Percentiles rank a stretch among this genome's conserved stretches.
phyloP scores from a whole-genome alignment of 1,140 invertebrate species.

The Pentalonia nigronervosa region DNA sequence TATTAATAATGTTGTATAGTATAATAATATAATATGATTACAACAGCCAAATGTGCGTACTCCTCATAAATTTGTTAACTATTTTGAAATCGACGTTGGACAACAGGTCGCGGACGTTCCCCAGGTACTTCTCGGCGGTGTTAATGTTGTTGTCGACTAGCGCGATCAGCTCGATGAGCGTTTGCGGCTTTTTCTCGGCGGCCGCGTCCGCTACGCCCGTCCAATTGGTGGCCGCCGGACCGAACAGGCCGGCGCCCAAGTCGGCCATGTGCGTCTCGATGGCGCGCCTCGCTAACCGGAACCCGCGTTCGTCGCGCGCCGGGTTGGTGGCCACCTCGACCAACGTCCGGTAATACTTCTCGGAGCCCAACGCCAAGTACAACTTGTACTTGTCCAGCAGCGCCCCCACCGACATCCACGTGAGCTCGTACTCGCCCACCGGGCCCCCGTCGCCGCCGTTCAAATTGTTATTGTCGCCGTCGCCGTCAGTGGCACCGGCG shows the following conservation, averaged over 20 bases:
- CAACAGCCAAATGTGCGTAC: slow-evolving; percentile 17
- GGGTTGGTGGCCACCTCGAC: slow-evolving; percentile 2
- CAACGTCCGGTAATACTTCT: background rate
- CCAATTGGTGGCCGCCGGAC: background rate
- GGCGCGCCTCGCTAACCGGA: background rate
- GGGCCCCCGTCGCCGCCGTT: background rate
- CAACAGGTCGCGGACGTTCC: background rate
- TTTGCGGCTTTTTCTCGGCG: background rate
- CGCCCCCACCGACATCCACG: slow-evolving; percentile 28
- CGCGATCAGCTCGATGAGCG: slow-evolving; percentile 11
- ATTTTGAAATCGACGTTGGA: background rate
- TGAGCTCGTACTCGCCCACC: slow-evolving; percentile 10
- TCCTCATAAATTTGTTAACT: slow-evolving; percentile 20
- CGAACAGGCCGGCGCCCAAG: background rate
- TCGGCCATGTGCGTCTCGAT: background rate
- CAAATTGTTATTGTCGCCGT: background rate
- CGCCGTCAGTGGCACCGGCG: background rate
- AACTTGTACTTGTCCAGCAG: slow-evolving; percentile 12
- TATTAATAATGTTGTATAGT: background rate
- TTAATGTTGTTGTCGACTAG: slow-evolving; percentile 40
- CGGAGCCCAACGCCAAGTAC: background rate
- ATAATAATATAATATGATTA: background rate
- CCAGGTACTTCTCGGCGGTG: slow-evolving; percentile 18
- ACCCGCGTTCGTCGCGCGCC: background rate
- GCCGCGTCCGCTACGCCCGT: background rate